These are phyloP conservation scores for Panthera leo DNA, from an alignment of 2,113 vertebrate genomes.

Conservation along the genomic window DNA sequence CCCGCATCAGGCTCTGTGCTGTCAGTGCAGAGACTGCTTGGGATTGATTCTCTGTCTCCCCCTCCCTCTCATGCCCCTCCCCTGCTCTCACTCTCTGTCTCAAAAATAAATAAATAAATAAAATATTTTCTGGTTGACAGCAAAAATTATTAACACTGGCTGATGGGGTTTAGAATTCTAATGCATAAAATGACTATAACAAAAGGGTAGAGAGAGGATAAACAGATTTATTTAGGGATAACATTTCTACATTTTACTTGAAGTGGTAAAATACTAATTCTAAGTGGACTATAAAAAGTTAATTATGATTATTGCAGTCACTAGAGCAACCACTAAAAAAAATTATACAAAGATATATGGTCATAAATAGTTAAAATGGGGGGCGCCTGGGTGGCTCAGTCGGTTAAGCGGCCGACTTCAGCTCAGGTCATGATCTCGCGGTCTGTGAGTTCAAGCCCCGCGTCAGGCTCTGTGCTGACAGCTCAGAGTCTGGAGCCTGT, in stretches of 20 bases:
- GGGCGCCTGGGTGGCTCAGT: too few relatives aligned
- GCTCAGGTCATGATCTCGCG: too few relatives aligned
- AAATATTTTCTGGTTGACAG: neutral
- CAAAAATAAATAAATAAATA: neutral
- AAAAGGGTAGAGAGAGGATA: neutral
- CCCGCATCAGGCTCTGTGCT: too few relatives aligned
- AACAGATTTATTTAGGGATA: neutral
- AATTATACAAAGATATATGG: neutral
- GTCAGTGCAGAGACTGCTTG: too few relatives aligned
- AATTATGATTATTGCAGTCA: neutral
- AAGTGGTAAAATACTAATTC: neutral
- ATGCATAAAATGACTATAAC: neutral
- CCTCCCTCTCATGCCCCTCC: too few relatives aligned
- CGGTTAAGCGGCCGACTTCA: too few relatives aligned
- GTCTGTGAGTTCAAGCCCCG: too few relatives aligned
- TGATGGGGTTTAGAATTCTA: neutral
- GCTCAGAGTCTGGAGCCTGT: too few relatives aligned
- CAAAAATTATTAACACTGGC: neutral
- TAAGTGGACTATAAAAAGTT: neutral
- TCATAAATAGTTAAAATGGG: neutral
- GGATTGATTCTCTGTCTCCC: too few relatives aligned
- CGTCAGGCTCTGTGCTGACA: accelerated
- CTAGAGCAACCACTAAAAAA: slow-evolving; percentile 21
- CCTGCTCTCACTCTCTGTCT: too few relatives aligned
- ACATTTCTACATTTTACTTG: neutral